Conservation (phyloP, 2,797 vertebrate species). For the Coregonus sp. region DNA sequence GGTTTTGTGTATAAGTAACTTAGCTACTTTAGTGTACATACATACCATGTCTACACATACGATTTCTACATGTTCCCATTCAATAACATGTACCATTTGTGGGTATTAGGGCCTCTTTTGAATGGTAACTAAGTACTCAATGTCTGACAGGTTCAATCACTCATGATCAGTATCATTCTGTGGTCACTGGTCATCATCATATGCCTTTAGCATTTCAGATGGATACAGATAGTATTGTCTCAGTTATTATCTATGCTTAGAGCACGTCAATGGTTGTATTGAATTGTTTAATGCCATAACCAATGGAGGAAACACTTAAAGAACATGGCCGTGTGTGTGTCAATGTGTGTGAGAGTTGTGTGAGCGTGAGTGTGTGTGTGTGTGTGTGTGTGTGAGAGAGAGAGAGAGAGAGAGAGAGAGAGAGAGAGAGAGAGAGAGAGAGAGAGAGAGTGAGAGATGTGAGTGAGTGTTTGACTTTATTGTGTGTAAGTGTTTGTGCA, state of each 20-base stretch:
- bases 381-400: conserved; percentile 15
- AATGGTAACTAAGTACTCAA: neutral
- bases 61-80: neutral
- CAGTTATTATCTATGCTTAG: neutral
- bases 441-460: conserved; percentile 10
- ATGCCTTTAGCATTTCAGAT: neutral
- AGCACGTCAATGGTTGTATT: neutral
- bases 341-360: neutral
- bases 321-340: neutral
- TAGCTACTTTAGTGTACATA: neutral
- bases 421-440: neutral
- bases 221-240: neutral
- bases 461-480: conserved; percentile 16
- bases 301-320: neutral
- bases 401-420: conserved; percentile 1
- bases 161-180: neutral
- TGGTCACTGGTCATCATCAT: neutral
- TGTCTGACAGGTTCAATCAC: neutral
- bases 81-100: no score
- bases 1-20: no score
- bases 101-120: neutral
- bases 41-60: neutral
- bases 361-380: conserved; percentile 7
- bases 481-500: neutral
- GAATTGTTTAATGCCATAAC: neutral